Percentiles rank a stretch among this genome's conserved stretches.
Evolutionary conservation across 1,140 invertebrate genomes (phyloP).

Genomic region (Euwallacea fornicatus): DNA sequence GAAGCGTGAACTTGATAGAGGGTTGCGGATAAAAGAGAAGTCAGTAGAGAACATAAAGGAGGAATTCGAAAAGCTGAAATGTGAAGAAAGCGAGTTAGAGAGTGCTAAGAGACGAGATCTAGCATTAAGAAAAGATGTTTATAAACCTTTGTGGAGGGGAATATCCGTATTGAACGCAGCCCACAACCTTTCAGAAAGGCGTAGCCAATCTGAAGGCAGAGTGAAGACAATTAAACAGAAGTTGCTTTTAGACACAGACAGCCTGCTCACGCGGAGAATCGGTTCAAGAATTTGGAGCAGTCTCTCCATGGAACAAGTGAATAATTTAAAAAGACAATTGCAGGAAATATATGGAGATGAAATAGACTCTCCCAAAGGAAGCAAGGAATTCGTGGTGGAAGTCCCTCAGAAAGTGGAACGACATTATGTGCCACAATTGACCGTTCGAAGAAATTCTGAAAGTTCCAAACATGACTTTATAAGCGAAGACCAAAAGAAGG

Average conservation of each 20-base stretch:
- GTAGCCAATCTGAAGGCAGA: conserved; percentile 48
- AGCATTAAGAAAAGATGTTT: conserved; percentile 63
- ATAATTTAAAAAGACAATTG: conserved; percentile 76
- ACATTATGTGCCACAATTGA: conserved; percentile 33
- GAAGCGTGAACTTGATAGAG: conserved; percentile 69
- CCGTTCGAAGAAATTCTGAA: conserved; percentile 48
- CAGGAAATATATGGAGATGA: conserved; percentile 75
- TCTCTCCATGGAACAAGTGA: conserved; percentile 81
- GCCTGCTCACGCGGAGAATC: conserved; percentile 61
- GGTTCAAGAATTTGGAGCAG: conserved; percentile 80
- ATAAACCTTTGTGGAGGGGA: conserved; percentile 82
- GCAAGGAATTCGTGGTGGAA: conserved; percentile 40
- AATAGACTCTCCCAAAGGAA: conserved; percentile 29
- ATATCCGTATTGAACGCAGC: conserved; percentile 77
- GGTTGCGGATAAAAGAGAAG: conserved; percentile 78
- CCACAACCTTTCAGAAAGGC: conserved; percentile 63
- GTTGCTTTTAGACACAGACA: conserved; percentile 38
- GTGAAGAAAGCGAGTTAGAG: conserved; percentile 55
- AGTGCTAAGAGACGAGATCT: conserved; percentile 54
- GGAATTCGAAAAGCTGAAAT: conserved; percentile 63
- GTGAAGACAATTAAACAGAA: conserved; percentile 40
- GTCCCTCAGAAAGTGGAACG: conserved; percentile 38
- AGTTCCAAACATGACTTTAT: conserved; percentile 45
- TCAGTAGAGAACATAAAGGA: conserved; percentile 83
- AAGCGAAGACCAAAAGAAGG: conserved; percentile 71